These are phyloP conservation scores for Misgurnus mizolepis DNA, from an alignment of 2,113 vertebrate species.

Conservation along the genomic window DNA sequence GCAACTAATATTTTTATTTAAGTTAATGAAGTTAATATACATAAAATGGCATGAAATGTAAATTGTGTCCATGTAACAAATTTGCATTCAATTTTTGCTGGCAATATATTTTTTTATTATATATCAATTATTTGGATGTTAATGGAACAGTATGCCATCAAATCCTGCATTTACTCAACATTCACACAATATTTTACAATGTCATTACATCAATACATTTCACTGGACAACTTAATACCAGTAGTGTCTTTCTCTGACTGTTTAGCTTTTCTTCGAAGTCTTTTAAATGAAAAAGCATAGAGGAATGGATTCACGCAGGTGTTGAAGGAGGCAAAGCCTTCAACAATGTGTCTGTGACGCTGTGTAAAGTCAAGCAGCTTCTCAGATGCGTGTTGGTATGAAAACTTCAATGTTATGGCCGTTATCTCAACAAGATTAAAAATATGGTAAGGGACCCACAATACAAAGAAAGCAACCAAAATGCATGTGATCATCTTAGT, in stretches of 20 bases:
- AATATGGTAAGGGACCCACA: conserved; percentile 68
- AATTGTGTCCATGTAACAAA: neutral
- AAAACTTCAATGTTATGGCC: conserved; percentile 36
- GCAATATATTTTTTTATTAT: neutral
- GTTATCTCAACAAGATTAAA: conserved; percentile 61
- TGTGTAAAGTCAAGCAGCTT: conserved; percentile 42
- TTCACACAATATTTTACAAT: neutral
- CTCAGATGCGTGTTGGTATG: neutral
- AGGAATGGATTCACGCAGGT: conserved; percentile 72
- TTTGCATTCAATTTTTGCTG: neutral
- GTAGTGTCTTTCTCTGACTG: too few relatives aligned
- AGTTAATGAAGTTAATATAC: too few relatives aligned
- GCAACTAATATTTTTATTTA: too few relatives aligned
- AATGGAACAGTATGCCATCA: neutral
- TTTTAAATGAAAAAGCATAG: conserved; percentile 67
- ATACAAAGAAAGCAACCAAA: conserved; percentile 62
- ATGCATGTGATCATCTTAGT: conserved; percentile 59
- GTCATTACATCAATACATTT: neutral
- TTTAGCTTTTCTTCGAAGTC: neutral
- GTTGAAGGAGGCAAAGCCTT: conserved; percentile 63
- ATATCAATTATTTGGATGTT: neutral
- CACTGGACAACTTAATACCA: neutral
- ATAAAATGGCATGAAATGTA: too few relatives aligned
- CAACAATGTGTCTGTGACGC: conserved; percentile 56
- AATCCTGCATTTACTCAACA: neutral